Percentiles rank a stretch among this genome's conserved stretches.
Conservation (phyloP, 2,797 vertebrate genomes). For the Lithobates pipiens region DNA sequence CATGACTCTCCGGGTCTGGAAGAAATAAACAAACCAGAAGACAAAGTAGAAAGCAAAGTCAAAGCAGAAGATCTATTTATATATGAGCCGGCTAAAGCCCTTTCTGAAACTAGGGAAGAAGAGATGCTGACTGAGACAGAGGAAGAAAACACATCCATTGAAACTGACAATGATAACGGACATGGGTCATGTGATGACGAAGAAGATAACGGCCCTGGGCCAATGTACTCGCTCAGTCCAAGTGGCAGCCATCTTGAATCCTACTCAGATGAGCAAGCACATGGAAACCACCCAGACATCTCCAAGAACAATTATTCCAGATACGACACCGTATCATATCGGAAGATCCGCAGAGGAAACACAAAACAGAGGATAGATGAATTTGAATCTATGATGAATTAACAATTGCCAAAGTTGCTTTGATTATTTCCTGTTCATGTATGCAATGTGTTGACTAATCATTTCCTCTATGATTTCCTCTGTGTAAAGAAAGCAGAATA, state of each 20-base stretch:
- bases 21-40: slow-evolving; percentile 35
- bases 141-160: slow-evolving; percentile 68
- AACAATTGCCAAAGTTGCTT: slow-evolving; percentile 65
- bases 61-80: slow-evolving; percentile 48
- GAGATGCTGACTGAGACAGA: slow-evolving; percentile 56
- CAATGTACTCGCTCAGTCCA: slow-evolving; percentile 60
- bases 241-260: slow-evolving; percentile 69
- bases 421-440: neutral
- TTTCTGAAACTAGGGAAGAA: slow-evolving; percentile 61
- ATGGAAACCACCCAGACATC: slow-evolving; percentile 75
- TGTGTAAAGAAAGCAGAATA: neutral
- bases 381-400: slow-evolving; percentile 90
- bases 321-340: slow-evolving; percentile 93
- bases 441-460: slow-evolving; percentile 5
- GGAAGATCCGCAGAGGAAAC: slow-evolving; percentile 92
- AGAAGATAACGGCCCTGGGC: slow-evolving; percentile 56
- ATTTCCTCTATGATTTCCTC: neutral
- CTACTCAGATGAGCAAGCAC: slow-evolving; percentile 65
- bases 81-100: slow-evolving; percentile 12
- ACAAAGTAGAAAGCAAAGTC: slow-evolving; percentile 26
- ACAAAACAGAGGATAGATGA: slow-evolving; percentile 91
- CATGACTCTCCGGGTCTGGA: slow-evolving; percentile 45
- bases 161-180: slow-evolving; percentile 69
- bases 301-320: slow-evolving; percentile 82
- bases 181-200: slow-evolving; percentile 48